Evolutionary conservation across 2,888 invertebrate genomes (phyloP), one percentile per base, ranked within the genome.

Genomic region (Dioctria rufipes): DNA sequence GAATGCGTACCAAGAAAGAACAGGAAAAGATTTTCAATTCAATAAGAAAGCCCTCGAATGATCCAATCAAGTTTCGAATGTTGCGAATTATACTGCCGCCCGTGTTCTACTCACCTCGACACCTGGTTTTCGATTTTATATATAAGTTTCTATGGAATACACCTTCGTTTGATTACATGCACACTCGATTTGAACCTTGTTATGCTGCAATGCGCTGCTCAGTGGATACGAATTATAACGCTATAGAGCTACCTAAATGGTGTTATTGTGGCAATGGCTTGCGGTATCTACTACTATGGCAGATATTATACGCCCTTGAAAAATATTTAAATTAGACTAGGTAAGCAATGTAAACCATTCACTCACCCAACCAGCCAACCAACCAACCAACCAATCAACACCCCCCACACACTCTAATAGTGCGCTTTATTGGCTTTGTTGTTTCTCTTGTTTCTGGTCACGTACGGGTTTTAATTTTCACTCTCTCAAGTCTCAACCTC

Each of bases 361-460:
- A 25, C 25, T 25, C 25, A 25, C 0, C 25, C 25, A 25, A 25
- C 25, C 25, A 25, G 2, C 25, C 25, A 25, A 25, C 25, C n/a
- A n/a, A n/a, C n/a, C n/a, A 25, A 25, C 25, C 25, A 25, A 25
- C 25, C 25, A 25, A 25, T 2, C 25, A 25, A 25, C 25, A 25
- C 25, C 25, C 25, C 25, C 25, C 25, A 25, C 25, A 25, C 2
- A 25, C 25, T 25, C 25, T 25, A 25, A 25, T 25, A 25, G 25
- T 25, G 69, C 43, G n/a, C 51, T 69, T 69, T 69, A 49, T 51
- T 69, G 49, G 25, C 9, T 54, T 54, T 51, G 69, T 39, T 69
- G 37, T 67, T 46, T 67, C 51, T 69, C 69, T 51, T 69, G 37
- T 51, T 69, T 69, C 69, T 69, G 51, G 69, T 69, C 69, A 69